Evolutionary conservation across 2,888 invertebrate genomes (phyloP), one percentile per base, ranked within the genome.

Genomic region (Lasius fuliginosus): DNA sequence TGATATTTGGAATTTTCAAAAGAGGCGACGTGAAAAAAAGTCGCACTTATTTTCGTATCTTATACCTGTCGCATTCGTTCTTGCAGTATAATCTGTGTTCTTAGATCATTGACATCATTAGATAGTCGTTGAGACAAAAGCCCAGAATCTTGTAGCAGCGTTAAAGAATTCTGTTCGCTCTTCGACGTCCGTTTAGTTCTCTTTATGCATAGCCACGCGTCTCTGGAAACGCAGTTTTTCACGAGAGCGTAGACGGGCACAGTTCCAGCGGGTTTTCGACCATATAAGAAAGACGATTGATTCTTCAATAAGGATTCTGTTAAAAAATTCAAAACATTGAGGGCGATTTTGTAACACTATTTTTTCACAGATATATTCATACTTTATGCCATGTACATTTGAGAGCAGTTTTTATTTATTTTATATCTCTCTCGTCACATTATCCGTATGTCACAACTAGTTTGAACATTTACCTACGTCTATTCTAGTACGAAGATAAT

Each of bases 231-330:
- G 91, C 96, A 97, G 71, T 95, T 92, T 67, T 95, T 95, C 18
- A 96, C 95, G 62, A 96, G 94, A 0, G 96, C 96, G 90, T 97
- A 97, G 79, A 96, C 95, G 30, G 97, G 96, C 60, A 97, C 96
- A 15, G 95, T 93, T 53, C 95, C 94, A 65, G 94, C 93, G 30
- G 97, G 96, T 94, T 96, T 96, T 79, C 95, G 95, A 0, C 97
- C 97, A 91, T 96, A 95, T 23, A 97, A 92, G 91, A 97, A 96
- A 5, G 97, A 97, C 27, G 95, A 95, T 82, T 92, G 92, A 89
- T 96, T 95, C 87, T 93, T 93, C 84, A 96, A 91, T 58, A 95
- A 88, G 68, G 84, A 85, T 82, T 95, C 96, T 96, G 93, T 71
- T 58, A 42, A 86, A 9, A 65, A 40, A 65, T 49, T 62, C 68